A percentile compares a stretch with the other conserved stretches of the same genome.
Conservation (phyloP, 1,140 invertebrate genomes). For the Drosophila nasuta region DNA sequence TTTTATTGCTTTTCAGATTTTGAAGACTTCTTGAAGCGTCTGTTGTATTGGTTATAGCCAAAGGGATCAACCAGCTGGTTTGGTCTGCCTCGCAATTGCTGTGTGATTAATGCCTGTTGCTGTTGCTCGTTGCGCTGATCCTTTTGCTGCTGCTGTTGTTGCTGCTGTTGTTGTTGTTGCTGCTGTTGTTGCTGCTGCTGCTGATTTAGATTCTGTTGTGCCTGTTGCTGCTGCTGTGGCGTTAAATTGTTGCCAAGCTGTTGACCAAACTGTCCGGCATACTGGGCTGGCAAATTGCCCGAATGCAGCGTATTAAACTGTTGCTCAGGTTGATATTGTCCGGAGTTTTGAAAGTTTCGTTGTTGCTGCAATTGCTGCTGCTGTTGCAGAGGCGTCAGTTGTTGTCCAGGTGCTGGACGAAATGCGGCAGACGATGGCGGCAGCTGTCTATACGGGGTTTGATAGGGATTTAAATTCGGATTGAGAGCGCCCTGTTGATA, state of each 20-base stretch:
- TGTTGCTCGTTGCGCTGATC: conserved; percentile 71
- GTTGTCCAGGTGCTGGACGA: conserved; percentile 63
- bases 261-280: conserved; percentile 71
- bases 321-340: conserved; percentile 75
- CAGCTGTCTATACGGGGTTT: conserved; percentile 72
- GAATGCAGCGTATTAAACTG: conserved; percentile 61
- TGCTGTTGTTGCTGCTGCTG: conserved; percentile 58
- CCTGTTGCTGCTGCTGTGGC: conserved; percentile 57
- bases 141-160: conserved; percentile 63
- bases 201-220: conserved; percentile 50
- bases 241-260: conserved; percentile 59
- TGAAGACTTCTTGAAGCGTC: conserved; percentile 80
- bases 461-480: conserved; percentile 80
- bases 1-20: conserved; percentile 30
- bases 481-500: conserved; percentile 77
- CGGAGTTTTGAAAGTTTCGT: conserved; percentile 53
- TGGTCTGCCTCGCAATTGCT: conserved; percentile 73
- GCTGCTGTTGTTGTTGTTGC: conserved; percentile 65
- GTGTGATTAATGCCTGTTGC: conserved; percentile 74
- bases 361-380: conserved; percentile 51
- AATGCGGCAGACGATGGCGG: conserved; percentile 40
- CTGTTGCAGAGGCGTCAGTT: conserved; percentile 60
- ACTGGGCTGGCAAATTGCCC: conserved; percentile 62
- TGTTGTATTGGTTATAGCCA: conserved; percentile 77
- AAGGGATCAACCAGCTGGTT: conserved; percentile 77